Percentiles rank a stretch among this genome's conserved stretches.
These are phyloP conservation scores for Ectemnius continuus DNA, from an alignment of 2,888 invertebrate species.

Conservation along the genomic window DNA sequence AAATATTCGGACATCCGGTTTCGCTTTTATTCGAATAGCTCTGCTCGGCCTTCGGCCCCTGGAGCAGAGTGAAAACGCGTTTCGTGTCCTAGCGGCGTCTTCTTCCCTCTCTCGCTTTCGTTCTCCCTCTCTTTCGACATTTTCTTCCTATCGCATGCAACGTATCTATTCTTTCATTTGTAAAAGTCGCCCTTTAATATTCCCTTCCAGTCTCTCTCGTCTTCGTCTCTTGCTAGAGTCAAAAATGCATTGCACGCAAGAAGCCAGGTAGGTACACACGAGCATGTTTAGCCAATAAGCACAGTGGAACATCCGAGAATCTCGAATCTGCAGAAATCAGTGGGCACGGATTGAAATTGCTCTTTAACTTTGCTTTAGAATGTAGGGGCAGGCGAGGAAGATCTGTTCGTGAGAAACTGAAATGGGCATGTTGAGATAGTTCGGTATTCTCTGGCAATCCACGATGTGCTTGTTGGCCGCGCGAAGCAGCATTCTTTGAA, in stretches of 20 bases:
- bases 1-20: constrained; percentile 34
- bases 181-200: constrained; percentile 7
- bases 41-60: constrained; percentile 42
- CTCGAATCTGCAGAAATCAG: background rate
- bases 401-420: too few relatives aligned
- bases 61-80: constrained; percentile 56
- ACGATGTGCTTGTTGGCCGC: constrained; percentile 35
- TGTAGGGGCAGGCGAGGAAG: too few relatives aligned
- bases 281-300: constrained; percentile 57
- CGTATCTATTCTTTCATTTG: constrained; percentile 17
- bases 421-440: too few relatives aligned
- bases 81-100: constrained; percentile 16
- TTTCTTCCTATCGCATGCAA: constrained; percentile 5
- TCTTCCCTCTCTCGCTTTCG: background rate
- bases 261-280: constrained; percentile 70
- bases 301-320: constrained; percentile 35
- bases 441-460: constrained; percentile 26
- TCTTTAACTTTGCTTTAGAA: too few relatives aligned
- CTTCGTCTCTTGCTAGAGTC: constrained; percentile 58
- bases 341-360: background rate
- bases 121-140: constrained; percentile 1
- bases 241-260: constrained; percentile 69
- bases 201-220: background rate
- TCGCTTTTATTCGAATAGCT: constrained; percentile 16
- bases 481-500: constrained; percentile 66